Evolutionary conservation across 2,888 invertebrate species (phyloP).

Genomic region (Epirrhoe tristata): DNA sequence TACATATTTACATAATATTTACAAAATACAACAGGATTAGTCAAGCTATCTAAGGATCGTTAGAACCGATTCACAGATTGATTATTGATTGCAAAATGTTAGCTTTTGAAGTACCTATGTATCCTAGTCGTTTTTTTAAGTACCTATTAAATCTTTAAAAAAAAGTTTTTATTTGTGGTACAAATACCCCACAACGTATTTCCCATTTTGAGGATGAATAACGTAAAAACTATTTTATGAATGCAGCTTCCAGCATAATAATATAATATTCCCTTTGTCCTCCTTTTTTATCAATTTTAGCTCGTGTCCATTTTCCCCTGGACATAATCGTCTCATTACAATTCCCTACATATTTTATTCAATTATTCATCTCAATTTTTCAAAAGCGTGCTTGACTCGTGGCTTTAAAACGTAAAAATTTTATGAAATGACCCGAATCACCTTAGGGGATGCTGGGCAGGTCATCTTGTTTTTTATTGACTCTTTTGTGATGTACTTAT

Average conservation of each 20-base stretch:
- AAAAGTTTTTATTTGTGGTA: too few relatives aligned
- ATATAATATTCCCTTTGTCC: slow-evolving; percentile 24
- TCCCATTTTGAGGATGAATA: background rate
- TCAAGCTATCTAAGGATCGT: too few relatives aligned
- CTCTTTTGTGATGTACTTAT: slow-evolving; percentile 45
- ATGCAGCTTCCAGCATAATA: slow-evolving; percentile 8
- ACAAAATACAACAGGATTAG: too few relatives aligned
- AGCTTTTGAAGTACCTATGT: too few relatives aligned
- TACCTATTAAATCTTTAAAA: too few relatives aligned
- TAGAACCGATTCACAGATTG: too few relatives aligned
- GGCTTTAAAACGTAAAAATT: slow-evolving; percentile 52
- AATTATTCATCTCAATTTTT: slow-evolving; percentile 38
- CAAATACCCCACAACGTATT: too few relatives aligned
- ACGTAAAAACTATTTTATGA: background rate
- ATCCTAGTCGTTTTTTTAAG: too few relatives aligned
- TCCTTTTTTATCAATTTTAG: slow-evolving; percentile 43
- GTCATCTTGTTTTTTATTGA: slow-evolving; percentile 50
- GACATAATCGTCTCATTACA: slow-evolving; percentile 41
- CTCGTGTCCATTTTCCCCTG: slow-evolving; percentile 44
- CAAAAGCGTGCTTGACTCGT: slow-evolving; percentile 57
- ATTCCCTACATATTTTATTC: slow-evolving; percentile 39
- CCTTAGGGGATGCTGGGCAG: slow-evolving; percentile 54
- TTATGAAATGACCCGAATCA: slow-evolving; percentile 51
- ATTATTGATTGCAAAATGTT: too few relatives aligned
- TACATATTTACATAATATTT: too few relatives aligned